These are phyloP conservation scores for Oxygymnocypris stewartii DNA, from an alignment of 2,113 vertebrate genomes.

Conservation along the genomic window DNA sequence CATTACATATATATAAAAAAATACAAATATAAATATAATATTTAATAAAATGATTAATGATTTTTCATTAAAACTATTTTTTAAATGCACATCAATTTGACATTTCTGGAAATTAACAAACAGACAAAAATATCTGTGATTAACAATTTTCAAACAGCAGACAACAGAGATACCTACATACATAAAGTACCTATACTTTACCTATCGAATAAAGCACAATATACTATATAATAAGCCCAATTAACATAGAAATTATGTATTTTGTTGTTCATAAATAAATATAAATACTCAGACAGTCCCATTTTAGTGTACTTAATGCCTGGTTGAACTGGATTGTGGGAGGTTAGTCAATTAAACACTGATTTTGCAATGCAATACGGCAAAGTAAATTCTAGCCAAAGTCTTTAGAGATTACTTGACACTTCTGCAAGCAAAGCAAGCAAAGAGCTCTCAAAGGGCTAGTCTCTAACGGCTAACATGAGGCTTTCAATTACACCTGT, in stretches of 20 bases:
- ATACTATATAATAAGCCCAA: not conserved
- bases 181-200: not conserved
- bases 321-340: not conserved
- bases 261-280: not conserved
- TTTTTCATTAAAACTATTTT: too few relatives aligned
- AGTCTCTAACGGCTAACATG: constrained; percentile 45
- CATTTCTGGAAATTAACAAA: not conserved
- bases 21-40: not conserved
- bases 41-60: not conserved
- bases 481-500: constrained; percentile 56
- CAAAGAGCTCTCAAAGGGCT: not conserved
- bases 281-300: not conserved
- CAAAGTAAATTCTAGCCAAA: not conserved
- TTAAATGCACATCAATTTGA: not conserved
- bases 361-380: not conserved
- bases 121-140: too few relatives aligned
- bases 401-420: constrained; percentile 37
- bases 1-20: not conserved
- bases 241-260: not conserved
- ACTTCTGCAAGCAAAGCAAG: constrained; percentile 30
- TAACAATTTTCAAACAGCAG: not conserved
- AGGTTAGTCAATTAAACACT: not conserved
- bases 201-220: not conserved
- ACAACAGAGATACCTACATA: not conserved
- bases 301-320: not conserved